Evolutionary conservation across 2,797 vertebrate species (phyloP), one percentile per base, ranked within the genome.

Genomic region (Lepidocolaptes lacrymiger): DNA sequence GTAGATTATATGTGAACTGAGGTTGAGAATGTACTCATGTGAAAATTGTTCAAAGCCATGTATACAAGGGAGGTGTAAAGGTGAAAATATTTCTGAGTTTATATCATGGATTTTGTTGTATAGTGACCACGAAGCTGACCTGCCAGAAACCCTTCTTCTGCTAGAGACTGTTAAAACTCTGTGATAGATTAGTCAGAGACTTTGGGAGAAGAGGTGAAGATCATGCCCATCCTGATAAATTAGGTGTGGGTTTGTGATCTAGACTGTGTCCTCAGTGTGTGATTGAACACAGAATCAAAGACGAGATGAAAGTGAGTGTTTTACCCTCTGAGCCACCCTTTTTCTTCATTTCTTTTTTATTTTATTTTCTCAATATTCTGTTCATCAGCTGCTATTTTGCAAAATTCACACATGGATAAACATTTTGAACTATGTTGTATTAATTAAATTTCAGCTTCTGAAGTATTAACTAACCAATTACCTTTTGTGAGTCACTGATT

Each of bases 391-490:
- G 52, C 26, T 87, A 56, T 68, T 92, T 90, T 93, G 27, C 10
- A 88, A 94, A 91, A 85, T 88, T 87, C 46, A 93, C 56, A 36
- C 61, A 82, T 69, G 56, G 46, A 52, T 87, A 71, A 93, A 78
- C 10, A 52, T 85, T 95, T 89, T 92, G 27, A 90, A 69, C 27
- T 32, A 28, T 44, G 24, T 22, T 63, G 9, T 75, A 55, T 80
- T 83, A 95, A 94, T 88, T 88, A 92, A 69, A 77, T 74, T 78
- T 84, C 48, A 93, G 8, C 46, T 93, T 91, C 64, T 88, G 82
- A 91, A 87, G 58, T 78, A 56, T 73, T 91, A 92, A 96, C 67
- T 68, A 88, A 81, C 6, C 51, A 92, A 84, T 28, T 6, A 78
- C 24, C 55, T 92, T 93, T 91, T 72, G 43, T 94, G 85, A 85